Evolutionary conservation across 64 coral and sea anemone genomes (phyloP).

Genomic region (Pocillopora damicornis): DNA sequence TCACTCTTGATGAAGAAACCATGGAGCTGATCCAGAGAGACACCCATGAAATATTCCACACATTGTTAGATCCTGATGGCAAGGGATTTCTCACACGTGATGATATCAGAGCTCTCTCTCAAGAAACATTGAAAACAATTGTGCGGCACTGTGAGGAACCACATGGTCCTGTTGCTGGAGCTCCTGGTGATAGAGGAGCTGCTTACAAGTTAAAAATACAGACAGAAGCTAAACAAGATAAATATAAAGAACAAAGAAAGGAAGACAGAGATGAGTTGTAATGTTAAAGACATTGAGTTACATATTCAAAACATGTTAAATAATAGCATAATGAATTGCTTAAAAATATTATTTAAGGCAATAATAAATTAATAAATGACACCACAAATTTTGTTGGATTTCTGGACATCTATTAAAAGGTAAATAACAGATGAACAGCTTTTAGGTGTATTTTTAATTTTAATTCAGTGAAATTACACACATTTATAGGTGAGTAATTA

Average conservation of each 20-base stretch:
- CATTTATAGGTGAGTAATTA: too few relatives aligned
- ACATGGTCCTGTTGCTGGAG: conserved; percentile 47
- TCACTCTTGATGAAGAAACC: conserved; percentile 32
- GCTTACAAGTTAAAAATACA: background rate
- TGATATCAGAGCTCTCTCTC: conserved; percentile 42
- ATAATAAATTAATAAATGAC: too few relatives aligned
- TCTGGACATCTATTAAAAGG: too few relatives aligned
- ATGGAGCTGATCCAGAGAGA: conserved; percentile 9
- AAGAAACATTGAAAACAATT: conserved; percentile 38
- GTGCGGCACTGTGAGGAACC: conserved; percentile 25
- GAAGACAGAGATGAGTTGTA: conserved; percentile 47
- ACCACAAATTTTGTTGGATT: too few relatives aligned
- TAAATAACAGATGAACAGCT: too few relatives aligned
- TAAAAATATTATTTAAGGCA: too few relatives aligned
- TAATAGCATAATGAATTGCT: too few relatives aligned
- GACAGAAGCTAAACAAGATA: background rate
- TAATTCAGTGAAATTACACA: too few relatives aligned
- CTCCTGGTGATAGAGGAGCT: conserved; percentile 4
- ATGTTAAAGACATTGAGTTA: background rate
- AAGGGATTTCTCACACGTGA: conserved; percentile 50
- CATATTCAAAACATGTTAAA: background rate
- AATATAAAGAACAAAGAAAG: background rate
- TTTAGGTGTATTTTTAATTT: too few relatives aligned
- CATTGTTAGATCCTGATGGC: conserved; percentile 35
- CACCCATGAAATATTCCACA: conserved; percentile 26